Evolutionary conservation across 30 jellyfish, hydroid and myxozoan genomes (phyloP), one percentile per base, ranked within the genome.

Genomic region (Aurelia sp.): DNA sequence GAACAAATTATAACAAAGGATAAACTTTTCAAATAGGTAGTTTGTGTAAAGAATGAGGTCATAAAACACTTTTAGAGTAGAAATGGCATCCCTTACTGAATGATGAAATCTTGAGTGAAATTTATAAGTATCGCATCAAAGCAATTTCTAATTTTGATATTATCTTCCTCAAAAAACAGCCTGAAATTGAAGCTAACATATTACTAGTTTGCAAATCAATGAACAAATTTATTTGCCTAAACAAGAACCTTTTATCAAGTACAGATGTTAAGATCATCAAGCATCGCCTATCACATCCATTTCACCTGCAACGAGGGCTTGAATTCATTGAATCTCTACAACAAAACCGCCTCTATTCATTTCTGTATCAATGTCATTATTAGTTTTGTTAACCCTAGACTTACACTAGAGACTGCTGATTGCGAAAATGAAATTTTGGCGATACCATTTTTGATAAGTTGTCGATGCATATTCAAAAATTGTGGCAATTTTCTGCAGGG

Each of bases 191-290:
- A 10, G 55, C 15, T 44, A 10, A 44, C 55, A 44, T 44, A 44
- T 44, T 44, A 16, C 55, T 44, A 44, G 55, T 44, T 44, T 44
- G 61, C 62, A 58, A 47, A 30, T 61, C 68, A 27, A 50, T 72
- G 75, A 61, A 11, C 62, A 6, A 22, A 19, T 40, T 74, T 59
- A 11, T 59, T 58, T 40, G 76, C 22, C 47, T 76, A 57, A 51
- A 62, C 61, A 61, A 57, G 62, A 76, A 62, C 16, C 11, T 20
- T 7, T 40, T 76, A 74, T 76, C 76, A 59, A 35, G 76, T 62
- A 76, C 86, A 76, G 76, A 76, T 76, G 86, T 74, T 59, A 76
- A 59, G 86, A 76, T 76, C 86, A 76, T 76, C 86, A 76, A 6
- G 13, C 10, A 57, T 31, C 21, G 52, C 41, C 76, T 18, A 27